Evolutionary conservation across 2,797 vertebrate species (phyloP).

Genomic region (Neostethus bicornis): DNA sequence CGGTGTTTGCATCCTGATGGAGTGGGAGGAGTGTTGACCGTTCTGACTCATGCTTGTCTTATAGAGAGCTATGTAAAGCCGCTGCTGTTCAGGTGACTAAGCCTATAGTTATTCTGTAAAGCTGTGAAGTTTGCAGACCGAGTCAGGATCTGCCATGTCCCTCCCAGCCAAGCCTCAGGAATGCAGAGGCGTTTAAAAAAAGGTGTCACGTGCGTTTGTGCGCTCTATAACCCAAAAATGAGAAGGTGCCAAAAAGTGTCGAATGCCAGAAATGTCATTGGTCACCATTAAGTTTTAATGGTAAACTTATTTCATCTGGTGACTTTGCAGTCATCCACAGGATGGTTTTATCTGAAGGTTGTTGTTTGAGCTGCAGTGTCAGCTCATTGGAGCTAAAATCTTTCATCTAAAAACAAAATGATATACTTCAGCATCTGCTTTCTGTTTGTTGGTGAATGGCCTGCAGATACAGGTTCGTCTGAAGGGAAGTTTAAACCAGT

Average conservation of each 20-base stretch:
- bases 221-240: constrained; percentile 10
- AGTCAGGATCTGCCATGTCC: constrained; percentile 51
- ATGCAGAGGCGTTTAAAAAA: constrained; percentile 59
- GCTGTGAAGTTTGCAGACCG: constrained; percentile 57
- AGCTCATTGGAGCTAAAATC: constrained; percentile 8
- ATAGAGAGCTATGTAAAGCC: constrained; percentile 59
- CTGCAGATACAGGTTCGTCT: constrained; percentile 43
- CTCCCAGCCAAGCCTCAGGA: constrained; percentile 62
- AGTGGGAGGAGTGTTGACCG: constrained; percentile 24
- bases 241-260: neutral
- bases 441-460: neutral
- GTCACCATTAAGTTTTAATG: constrained; percentile 5
- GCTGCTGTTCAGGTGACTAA: constrained; percentile 65
- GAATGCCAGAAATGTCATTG: neutral
- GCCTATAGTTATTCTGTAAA: constrained; percentile 65
- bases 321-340: neutral
- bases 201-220: constrained; percentile 25
- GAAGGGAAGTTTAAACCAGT: constrained; percentile 59
- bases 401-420: neutral
- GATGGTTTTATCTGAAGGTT: constrained; percentile 19
- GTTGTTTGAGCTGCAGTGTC: constrained; percentile 20
- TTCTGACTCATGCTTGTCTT: constrained; percentile 47
- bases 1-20: constrained; percentile 13
- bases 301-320: constrained; percentile 1
- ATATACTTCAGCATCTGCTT: neutral